Evolutionary conservation across 2,113 vertebrate genomes (phyloP).

Genomic region (Sylvia atricapilla): DNA sequence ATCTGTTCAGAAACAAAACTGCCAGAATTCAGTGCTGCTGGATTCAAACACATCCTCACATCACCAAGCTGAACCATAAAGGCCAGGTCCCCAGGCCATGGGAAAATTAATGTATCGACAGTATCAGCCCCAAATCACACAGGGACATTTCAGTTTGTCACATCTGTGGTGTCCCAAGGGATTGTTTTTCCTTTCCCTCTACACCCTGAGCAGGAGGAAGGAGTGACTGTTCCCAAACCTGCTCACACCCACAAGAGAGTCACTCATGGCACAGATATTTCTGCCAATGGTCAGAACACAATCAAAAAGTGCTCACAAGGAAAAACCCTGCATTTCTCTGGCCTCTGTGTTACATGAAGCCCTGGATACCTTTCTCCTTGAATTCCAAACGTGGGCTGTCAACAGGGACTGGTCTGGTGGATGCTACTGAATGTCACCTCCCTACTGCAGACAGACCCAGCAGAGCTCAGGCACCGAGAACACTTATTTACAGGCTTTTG

Average conservation of each 20-base stretch:
- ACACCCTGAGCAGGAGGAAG: background rate
- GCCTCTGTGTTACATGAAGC: background rate
- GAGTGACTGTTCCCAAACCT: background rate
- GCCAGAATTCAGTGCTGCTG: background rate
- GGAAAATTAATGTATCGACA: background rate
- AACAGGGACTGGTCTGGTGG: background rate
- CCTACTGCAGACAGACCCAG: background rate
- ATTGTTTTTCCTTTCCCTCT: background rate
- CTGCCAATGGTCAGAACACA: background rate
- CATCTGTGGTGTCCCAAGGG: background rate
- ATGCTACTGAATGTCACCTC: background rate
- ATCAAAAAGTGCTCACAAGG: background rate
- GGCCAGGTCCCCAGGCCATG: background rate
- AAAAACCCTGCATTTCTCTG: background rate
- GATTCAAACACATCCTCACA: background rate
- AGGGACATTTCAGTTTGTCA: background rate
- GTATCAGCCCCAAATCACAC: background rate
- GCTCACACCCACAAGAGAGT: background rate
- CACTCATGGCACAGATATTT: accelerated
- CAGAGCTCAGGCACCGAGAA: background rate
- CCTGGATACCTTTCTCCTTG: background rate
- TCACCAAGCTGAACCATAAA: background rate
- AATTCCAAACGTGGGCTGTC: background rate
- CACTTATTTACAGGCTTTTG: background rate
- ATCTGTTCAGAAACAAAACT: background rate